Base-by-base conservation (phyloP, 64 coral and sea anemone genomes). In the Orbicella faveolata region DNA sequence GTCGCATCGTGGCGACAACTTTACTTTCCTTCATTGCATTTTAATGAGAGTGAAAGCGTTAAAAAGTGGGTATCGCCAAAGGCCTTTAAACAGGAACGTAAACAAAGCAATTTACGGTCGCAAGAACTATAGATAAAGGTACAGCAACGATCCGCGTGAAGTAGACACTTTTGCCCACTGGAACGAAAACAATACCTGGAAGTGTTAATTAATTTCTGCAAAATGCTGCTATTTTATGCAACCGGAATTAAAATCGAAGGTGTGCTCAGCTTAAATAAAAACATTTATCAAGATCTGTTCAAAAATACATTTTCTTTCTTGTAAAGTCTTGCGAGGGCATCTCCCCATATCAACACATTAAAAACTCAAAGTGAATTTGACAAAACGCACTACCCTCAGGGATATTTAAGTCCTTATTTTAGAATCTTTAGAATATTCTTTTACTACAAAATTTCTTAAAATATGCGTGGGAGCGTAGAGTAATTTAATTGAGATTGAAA, bases 131-230 rank as follows among this genome's bases (percentile, higher is more conserved):
- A 33, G 30, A 80, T 61, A 52, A 48, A 68, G 16, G 13, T 8
- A 23, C 2, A 37, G 8, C 13, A 21, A 48, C 36, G 19, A 26
- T 84, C 35, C 13, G 18, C 35, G 1, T 8, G 20, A 19, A 21
- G 19, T 51, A 18, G 39, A 73, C 30, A 9, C n/a, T 70, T n/a
- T 63, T 36, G 10, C 54, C 25, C 61, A 34, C 57, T 63, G 54
- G 34, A 81, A 25, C 19, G 57, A 81, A 81, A 81, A 85, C 37
- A 85, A 52, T 52, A 26, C 19, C 35, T 14, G 36, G 63, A 36
- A 72, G 63, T 52, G 20, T 44, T 65, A 82, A 82, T 82, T 85
- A 85, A 84, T 85, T 85, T 11, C 68, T n/a, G 11, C 30, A 85
- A 72, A 44, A 44, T 15, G 41, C 51, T 72, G 20, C 66, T 25